Percentiles rank a stretch among this genome's conserved stretches.
phyloP scores from a whole-genome alignment of 2,113 vertebrate species.

The Phrynosoma blainvillii region DNA sequence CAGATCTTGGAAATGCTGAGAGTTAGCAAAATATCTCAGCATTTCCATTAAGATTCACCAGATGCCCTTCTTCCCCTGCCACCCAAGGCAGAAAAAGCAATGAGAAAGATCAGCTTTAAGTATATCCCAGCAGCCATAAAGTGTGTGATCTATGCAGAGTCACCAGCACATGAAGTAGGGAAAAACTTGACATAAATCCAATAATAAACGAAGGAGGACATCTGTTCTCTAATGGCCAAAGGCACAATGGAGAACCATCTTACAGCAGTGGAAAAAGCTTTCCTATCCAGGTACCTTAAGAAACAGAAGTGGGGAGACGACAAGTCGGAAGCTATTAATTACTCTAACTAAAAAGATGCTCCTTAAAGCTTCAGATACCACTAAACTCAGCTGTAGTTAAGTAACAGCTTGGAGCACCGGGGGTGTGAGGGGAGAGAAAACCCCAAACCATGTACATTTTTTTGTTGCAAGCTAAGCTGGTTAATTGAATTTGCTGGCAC shows the following conservation, averaged over 20 bases:
- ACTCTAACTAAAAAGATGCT: conserved; percentile 64
- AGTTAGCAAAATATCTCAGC: too few species aligned
- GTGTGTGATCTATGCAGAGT: conserved; percentile 82
- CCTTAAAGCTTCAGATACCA: conserved; percentile 76
- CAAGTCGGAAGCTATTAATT: conserved; percentile 69
- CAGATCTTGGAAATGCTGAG: too few species aligned
- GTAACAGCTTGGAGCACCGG: conserved; percentile 62
- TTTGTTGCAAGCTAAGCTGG: conserved; percentile 75
- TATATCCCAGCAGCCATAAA: conserved; percentile 79
- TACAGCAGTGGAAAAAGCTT: conserved; percentile 69
- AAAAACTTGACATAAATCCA: conserved; percentile 80
- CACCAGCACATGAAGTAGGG: conserved; percentile 82
- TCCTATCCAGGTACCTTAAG: conserved; percentile 70
- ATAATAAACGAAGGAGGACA: conserved; percentile 78
- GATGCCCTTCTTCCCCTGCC: neutral
- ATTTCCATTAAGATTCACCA: neutral
- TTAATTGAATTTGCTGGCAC: conserved; percentile 84
- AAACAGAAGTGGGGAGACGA: conserved; percentile 53
- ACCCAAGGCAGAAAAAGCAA: conserved; percentile 50
- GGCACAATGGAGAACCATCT: conserved; percentile 76
- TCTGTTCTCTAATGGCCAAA: conserved; percentile 81
- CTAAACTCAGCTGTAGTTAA: conserved; percentile 84
- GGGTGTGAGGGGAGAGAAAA: conserved; percentile 50
- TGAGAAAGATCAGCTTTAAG: conserved; percentile 78
- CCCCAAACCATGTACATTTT: conserved; percentile 65